Base-by-base conservation (phyloP, 64 coral and sea anemone genomes). In the Hydrozoanthus tunicans region DNA sequence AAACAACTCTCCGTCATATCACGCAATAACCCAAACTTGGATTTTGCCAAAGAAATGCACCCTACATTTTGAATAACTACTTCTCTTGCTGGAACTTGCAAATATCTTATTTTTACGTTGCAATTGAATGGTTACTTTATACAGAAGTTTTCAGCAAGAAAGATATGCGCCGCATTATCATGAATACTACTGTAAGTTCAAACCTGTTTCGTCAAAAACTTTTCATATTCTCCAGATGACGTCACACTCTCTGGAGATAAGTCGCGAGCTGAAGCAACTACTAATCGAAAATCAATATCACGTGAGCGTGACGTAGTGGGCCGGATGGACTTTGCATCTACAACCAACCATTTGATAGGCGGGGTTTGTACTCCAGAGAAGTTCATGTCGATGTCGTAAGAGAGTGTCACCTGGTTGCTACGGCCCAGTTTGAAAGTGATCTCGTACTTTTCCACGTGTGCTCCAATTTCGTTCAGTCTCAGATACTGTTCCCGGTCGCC, bases 291-390 rank as follows among this genome's bases (percentile, higher is more conserved):
- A 76, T 96, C 94, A 23, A 85, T 79, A 59, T 96, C 94, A 79
- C 84, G 83, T 65, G 78, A 80, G 26, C 12, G 89, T 10, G 85
- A 43, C 3, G 20, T 17, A 14, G 69, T 5, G 7, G 85, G 56
- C 62, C 94, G 85, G 0, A 86, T 65, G 11, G 84, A 17, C 58
- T 95, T 95, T 59, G 92, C 67, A 25, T 92, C 90, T 79, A 79
- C 77, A 79, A 79, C 77, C 77, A 79, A 15, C 95, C 95, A 96
- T 63, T 94, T 96, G 13, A 96, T 93, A 11, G 92, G 89, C 51
- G 92, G 91, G 23, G 91, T 93, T 10, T 82, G 79, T 74, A 91
- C 89, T 26, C 85, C 26, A 17, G 71, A 60, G 12, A 96, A 96
- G 0, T 81, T 70, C 92, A 91, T 77, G 53, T 96, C 52, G 0